These are phyloP conservation scores for Pyrrhia umbra DNA, from an alignment of 2,888 invertebrate species.

Conservation along the genomic window DNA sequence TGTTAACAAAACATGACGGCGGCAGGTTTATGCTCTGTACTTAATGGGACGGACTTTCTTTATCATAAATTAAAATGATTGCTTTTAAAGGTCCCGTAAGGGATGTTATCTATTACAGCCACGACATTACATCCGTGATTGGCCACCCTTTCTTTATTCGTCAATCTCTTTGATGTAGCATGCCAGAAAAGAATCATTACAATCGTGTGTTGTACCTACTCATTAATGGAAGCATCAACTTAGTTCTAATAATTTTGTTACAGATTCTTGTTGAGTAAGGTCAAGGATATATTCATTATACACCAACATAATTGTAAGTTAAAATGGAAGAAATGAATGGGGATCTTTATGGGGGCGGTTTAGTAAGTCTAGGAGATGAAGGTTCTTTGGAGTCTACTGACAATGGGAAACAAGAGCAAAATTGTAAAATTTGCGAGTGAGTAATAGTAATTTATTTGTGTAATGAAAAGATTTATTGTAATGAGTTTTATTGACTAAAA, in stretches of 20 bases:
- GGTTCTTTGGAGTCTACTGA: conserved; percentile 87
- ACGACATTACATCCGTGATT: no score
- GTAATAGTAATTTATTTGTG: conserved; percentile 62
- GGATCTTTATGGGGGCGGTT: conserved; percentile 87
- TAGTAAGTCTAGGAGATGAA: conserved; percentile 87
- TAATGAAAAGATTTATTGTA: no score
- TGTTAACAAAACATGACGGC: background rate
- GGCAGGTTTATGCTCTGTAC: no score
- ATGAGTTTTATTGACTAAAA: background rate
- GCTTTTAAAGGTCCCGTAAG: no score
- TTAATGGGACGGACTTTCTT: no score
- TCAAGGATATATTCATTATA: conserved; percentile 82
- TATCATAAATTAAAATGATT: no score
- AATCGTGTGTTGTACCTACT: background rate
- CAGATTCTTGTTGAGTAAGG: conserved; percentile 85
- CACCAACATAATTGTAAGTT: conserved; percentile 86
- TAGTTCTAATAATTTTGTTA: conserved; percentile 58
- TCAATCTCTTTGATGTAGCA: background rate
- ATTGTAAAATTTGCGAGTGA: conserved; percentile 92
- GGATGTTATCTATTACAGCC: no score
- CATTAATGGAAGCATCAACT: conserved; percentile 3
- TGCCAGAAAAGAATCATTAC: background rate
- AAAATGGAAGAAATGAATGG: conserved; percentile 91
- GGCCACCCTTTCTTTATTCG: no score
- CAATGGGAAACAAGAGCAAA: conserved; percentile 90